Base-by-base conservation (phyloP, 2,113 vertebrate genomes). In the Cavia porcellus region DNA sequence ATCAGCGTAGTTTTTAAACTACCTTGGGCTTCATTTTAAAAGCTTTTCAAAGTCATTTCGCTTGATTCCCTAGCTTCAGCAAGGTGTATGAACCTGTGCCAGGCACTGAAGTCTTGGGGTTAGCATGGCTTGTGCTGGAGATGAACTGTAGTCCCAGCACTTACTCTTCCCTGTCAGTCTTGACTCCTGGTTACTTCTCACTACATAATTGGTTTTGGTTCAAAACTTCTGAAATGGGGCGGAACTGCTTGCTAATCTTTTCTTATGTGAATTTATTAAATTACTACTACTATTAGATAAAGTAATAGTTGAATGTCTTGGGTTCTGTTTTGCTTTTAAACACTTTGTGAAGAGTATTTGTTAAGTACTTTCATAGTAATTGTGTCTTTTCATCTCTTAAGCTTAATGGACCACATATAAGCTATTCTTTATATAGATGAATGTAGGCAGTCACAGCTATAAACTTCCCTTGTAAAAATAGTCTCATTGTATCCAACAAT, bases 261-360 rank as follows among this genome's bases (percentile, higher is more conserved):
- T 95, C 96, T 97, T 96, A 98, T 20, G 5, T 59, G 57, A 19
- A 19, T 55, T 55, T 3, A 55, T 55, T 17, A 55, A 55, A 55
- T 55, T 55, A 55, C 55, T 17, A 17, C 13, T 55, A 55, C 55
- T 55, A 55, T 55, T 17, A 55, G 17, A 55, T 55, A 98, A 98
- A 98, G 94, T 97, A 96, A 98, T 98, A 98, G 98, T 97, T 98
- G 97, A 97, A 98, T 98, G 97, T 98, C 98, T 97, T 97, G 96
- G 98, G 98, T 98, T 98, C 97, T 98, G 98, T 97, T 97, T 98
- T 98, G 98, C 98, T 98, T 98, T 95, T 97, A 92, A 92, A 89
- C 97, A 97, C 89, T 92, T 96, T 98, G 97, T 96, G 92, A 97
- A 98, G 98, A 96, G 92, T 95, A 96, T 97, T 97, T 97, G 94